Evolutionary conservation across 2,113 vertebrate genomes (phyloP).

Genomic region (Carettochelys insculpta): DNA sequence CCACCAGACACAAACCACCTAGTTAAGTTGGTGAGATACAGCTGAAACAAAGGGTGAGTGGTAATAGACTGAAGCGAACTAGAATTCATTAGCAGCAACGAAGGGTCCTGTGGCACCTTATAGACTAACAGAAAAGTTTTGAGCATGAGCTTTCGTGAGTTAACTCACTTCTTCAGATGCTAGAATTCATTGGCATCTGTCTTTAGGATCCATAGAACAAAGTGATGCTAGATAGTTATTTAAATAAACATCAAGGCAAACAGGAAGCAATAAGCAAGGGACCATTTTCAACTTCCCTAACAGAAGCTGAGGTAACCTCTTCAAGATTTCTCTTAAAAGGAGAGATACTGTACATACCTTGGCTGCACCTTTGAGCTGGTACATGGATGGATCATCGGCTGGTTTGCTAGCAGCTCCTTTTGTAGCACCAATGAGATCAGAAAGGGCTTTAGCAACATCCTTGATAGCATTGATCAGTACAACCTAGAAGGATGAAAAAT

Average conservation of each 20-base stretch:
- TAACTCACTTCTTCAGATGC: too few species aligned
- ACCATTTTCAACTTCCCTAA: neutral
- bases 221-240: neutral
- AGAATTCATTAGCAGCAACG: neutral
- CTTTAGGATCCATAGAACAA: neutral
- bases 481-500: constrained; percentile 78
- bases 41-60: neutral
- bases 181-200: neutral
- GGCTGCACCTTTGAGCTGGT: constrained; percentile 97
- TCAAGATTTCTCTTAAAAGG: neutral
- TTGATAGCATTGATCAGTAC: constrained; percentile 98
- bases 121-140: too few species aligned
- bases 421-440: constrained; percentile 96
- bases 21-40: neutral
- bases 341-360: constrained; percentile 80
- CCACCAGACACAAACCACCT: neutral
- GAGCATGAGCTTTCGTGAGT: too few species aligned
- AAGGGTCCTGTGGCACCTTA: too few species aligned
- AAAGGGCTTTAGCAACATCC: constrained; percentile 97
- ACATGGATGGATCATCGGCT: constrained; percentile 97
- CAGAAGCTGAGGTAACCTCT: neutral
- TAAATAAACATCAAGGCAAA: neutral
- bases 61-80: neutral
- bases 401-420: constrained; percentile 97
- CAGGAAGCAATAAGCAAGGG: neutral